Evolutionary conservation across 2,113 vertebrate species (phyloP).

Genomic region (Globicephala melas): DNA sequence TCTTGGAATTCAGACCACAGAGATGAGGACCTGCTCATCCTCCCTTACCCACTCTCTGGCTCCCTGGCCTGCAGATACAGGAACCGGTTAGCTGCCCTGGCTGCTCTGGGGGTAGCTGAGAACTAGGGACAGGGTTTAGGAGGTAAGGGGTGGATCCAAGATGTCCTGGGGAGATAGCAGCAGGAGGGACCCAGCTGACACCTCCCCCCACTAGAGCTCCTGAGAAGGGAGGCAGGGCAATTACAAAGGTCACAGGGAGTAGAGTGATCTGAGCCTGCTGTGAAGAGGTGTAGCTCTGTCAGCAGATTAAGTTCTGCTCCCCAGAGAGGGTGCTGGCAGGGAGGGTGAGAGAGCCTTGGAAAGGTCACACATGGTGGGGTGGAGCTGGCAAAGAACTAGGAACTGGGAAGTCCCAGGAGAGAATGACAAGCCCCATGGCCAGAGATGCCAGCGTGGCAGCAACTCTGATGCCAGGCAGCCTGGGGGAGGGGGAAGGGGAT

Average conservation of each 20-base stretch:
- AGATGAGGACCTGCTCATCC: background rate
- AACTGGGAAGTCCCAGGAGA: conserved; percentile 55
- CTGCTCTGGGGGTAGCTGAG: background rate
- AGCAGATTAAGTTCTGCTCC: conserved; percentile 75
- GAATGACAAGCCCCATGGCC: conserved; percentile 27
- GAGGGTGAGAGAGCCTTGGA: conserved; percentile 43
- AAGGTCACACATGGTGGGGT: conserved; percentile 69
- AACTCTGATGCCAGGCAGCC: conserved; percentile 45
- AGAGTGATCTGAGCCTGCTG: conserved; percentile 59
- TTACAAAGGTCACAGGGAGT: conserved; percentile 61
- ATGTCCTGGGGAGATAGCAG: background rate
- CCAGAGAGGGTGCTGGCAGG: conserved; percentile 34
- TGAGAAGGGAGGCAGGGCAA: background rate
- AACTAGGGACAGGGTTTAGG: background rate
- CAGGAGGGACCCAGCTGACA: background rate
- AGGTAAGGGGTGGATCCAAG: background rate
- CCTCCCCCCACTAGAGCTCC: background rate
- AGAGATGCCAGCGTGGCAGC: conserved; percentile 50
- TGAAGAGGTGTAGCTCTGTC: conserved; percentile 69
- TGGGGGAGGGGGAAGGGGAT: background rate
- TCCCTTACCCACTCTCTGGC: background rate
- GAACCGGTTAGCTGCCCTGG: background rate
- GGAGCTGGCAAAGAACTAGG: conserved; percentile 54
- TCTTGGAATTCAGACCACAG: background rate
- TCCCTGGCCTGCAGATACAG: background rate